phyloP scores from a whole-genome alignment of 2,888 invertebrate species.

The Hirudinaria manillensis region DNA sequence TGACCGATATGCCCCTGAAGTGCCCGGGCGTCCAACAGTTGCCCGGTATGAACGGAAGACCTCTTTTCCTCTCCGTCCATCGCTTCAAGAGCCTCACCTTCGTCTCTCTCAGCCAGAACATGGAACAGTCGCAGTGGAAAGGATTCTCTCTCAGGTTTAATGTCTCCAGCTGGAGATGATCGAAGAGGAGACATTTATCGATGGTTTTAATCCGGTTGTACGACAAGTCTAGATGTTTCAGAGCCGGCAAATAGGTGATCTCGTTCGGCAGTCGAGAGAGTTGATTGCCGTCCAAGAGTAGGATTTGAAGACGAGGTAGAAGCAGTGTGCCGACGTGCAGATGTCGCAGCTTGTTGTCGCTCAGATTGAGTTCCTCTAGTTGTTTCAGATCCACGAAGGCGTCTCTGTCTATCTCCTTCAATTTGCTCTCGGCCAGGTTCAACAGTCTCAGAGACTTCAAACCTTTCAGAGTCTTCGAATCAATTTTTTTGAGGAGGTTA shows the following conservation, averaged over 20 bases:
- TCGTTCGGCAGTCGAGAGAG: slow-evolving; percentile 43
- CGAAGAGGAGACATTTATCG: slow-evolving; percentile 35
- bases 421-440: slow-evolving; percentile 36
- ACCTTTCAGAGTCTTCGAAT: slow-evolving; percentile 35
- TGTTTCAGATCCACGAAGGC: slow-evolving; percentile 34
- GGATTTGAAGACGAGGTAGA: slow-evolving; percentile 36
- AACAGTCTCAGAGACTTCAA: slow-evolving; percentile 35
- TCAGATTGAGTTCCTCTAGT: slow-evolving; percentile 35
- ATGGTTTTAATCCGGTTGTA: slow-evolving; percentile 39
- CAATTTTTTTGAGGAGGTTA: slow-evolving; percentile 37
- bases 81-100: slow-evolving; percentile 32
- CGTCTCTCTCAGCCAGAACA: slow-evolving; percentile 38
- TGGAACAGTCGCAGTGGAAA: slow-evolving; percentile 38
- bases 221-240: slow-evolving; percentile 44
- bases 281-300: slow-evolving; percentile 39
- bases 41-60: slow-evolving; percentile 38
- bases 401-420: slow-evolving; percentile 35
- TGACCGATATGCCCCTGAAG: slow-evolving; percentile 34
- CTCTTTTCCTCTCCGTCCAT: slow-evolving; percentile 35
- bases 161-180: slow-evolving; percentile 33
- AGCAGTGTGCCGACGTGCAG: slow-evolving; percentile 35
- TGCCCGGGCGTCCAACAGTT: slow-evolving; percentile 35
- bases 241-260: slow-evolving; percentile 43
- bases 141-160: slow-evolving; percentile 40
- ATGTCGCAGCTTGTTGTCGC: slow-evolving; percentile 36